These are phyloP conservation scores for Drosophila miranda DNA, from an alignment of 1,140 invertebrate species.

Conservation along the genomic window DNA sequence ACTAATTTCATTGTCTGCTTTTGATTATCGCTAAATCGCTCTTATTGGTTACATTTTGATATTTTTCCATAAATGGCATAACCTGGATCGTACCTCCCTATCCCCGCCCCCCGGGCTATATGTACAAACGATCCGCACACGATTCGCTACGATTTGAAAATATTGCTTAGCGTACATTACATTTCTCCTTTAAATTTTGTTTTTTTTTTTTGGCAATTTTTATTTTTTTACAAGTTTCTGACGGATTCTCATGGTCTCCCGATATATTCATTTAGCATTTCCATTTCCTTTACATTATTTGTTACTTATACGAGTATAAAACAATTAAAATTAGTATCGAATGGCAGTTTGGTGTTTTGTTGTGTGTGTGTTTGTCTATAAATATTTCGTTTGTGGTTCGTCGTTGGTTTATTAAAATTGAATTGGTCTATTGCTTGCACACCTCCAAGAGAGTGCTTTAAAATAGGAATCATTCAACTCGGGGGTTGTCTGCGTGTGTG, in stretches of 20 bases:
- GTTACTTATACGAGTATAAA: conserved; percentile 33
- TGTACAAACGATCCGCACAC: conserved; percentile 48
- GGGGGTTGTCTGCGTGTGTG: conserved; percentile 20
- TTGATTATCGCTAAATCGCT: conserved; percentile 74
- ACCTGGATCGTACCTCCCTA: conserved; percentile 38
- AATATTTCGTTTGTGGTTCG: background rate
- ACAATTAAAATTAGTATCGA: conserved; percentile 63
- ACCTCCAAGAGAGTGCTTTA: conserved; percentile 40
- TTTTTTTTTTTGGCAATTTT: conserved; percentile 58
- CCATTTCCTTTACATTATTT: conserved; percentile 14
- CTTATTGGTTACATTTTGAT: conserved; percentile 41
- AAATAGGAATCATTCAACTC: conserved; percentile 72
- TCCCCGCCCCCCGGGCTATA: conserved; percentile 14
- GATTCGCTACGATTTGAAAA: conserved; percentile 58
- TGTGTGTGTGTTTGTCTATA: conserved; percentile 39
- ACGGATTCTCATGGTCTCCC: conserved; percentile 58
- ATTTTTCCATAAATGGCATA: conserved; percentile 56
- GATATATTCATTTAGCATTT: background rate
- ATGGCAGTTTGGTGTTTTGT: conserved; percentile 68
- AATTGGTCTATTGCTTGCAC: conserved; percentile 77
- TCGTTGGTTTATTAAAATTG: conserved; percentile 39
- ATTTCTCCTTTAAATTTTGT: conserved; percentile 21
- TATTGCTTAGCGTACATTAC: conserved; percentile 75
- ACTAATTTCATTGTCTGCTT: conserved; percentile 72
- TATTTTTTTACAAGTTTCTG: conserved; percentile 55